Percentiles rank a stretch among this genome's conserved stretches.
These are phyloP conservation scores for Zhuqinia jingwanae DNA, from an alignment of 2,888 invertebrate genomes.

Conservation along the genomic window DNA sequence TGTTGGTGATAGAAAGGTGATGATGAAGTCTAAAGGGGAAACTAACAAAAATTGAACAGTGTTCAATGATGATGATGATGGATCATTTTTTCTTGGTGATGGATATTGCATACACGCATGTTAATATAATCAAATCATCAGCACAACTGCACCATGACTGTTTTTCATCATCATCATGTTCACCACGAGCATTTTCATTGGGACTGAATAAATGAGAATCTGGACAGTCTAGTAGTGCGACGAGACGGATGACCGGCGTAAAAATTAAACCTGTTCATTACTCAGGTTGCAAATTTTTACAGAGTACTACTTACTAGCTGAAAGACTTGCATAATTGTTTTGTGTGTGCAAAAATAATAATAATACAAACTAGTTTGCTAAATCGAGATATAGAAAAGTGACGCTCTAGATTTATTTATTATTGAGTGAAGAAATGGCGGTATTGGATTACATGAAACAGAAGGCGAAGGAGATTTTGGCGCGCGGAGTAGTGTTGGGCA, in stretches of 20 bases:
- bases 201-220: not conserved
- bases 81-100: not conserved
- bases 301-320: not conserved
- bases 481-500: constrained; percentile 15
- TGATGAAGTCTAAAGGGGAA: not conserved
- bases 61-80: not conserved
- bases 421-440: constrained; percentile 33
- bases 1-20: constrained; percentile 34
- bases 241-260: not conserved
- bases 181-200: not conserved
- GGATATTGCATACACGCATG: not conserved
- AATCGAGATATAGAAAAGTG: not conserved
- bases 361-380: not conserved
- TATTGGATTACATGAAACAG: constrained; percentile 50
- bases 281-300: not conserved
- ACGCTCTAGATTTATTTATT: not conserved
- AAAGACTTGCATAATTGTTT: not conserved
- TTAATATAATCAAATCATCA: not conserved
- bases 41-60: not conserved
- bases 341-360: not conserved
- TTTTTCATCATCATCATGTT: too few relatives aligned
- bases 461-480: not conserved
- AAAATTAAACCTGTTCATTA: not conserved
- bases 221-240: not conserved
- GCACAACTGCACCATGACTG: not conserved